Evolutionary conservation across 2,888 invertebrate species (phyloP).

Genomic region (Poecilobothrus nobilitatus): DNA sequence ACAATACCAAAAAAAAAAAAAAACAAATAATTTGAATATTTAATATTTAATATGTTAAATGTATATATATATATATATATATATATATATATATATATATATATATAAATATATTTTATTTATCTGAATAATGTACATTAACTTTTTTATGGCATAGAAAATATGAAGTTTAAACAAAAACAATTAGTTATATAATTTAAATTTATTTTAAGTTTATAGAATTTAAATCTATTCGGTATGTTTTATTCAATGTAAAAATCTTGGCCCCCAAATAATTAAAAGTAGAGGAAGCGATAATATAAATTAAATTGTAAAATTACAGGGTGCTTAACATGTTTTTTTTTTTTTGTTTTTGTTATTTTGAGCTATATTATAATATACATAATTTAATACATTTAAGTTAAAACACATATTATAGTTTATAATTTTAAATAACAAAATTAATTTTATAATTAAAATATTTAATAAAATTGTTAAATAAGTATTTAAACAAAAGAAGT

Average conservation of each 20-base stretch:
- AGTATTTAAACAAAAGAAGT: background rate
- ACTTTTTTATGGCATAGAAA: background rate
- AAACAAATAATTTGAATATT: background rate
- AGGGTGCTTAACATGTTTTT: background rate
- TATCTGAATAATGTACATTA: background rate
- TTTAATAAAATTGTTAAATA: no score
- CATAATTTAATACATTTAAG: background rate
- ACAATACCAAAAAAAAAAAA: no score
- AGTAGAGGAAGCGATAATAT: background rate
- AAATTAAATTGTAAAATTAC: background rate
- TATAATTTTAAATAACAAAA: background rate
- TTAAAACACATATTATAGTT: background rate
- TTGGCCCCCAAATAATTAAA: background rate
- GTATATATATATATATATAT: background rate
- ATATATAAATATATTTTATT: no score
- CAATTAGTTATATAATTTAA: background rate
- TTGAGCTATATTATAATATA: background rate
- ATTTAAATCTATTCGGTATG: background rate
- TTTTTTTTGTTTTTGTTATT: background rate
- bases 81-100: background rate
- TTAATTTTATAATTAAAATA: background rate
- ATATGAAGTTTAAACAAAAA: background rate
- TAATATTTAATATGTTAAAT: background rate
- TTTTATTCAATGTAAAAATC: conserved; percentile 1
- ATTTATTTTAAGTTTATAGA: background rate